These are phyloP conservation scores for Sus cebifrons DNA, from an alignment of 2,797 vertebrate species.

Conservation along the genomic window DNA sequence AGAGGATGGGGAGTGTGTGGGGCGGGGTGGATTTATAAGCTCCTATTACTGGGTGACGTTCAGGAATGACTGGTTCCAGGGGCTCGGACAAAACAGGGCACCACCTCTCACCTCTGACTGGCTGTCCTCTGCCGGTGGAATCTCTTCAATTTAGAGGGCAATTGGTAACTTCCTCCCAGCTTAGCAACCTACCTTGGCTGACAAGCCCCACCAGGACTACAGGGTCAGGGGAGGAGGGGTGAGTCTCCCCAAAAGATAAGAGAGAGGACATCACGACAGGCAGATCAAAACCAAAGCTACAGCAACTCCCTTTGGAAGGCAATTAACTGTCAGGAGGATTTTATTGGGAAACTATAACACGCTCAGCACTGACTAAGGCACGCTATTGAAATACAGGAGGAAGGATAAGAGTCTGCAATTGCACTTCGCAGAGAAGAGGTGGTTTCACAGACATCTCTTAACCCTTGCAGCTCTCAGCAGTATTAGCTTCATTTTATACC, in stretches of 20 bases:
- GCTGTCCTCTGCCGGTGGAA: background rate
- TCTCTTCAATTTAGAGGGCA: background rate
- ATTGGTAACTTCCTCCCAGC: background rate
- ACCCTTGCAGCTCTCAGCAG: background rate
- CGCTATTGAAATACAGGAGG: background rate
- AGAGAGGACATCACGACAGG: background rate
- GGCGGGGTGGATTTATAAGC: background rate
- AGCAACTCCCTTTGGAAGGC: background rate
- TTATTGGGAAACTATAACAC: background rate
- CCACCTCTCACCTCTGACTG: background rate
- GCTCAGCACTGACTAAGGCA: background rate
- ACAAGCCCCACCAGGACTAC: background rate
- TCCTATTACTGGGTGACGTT: background rate
- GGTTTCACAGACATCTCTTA: background rate
- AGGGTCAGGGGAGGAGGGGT: too few species aligned
- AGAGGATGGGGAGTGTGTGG: background rate
- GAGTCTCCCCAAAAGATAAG: background rate
- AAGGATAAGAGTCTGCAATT: background rate
- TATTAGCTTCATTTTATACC: background rate
- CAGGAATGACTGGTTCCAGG: background rate
- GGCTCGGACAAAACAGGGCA: background rate
- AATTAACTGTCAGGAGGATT: background rate
- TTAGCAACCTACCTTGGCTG: background rate
- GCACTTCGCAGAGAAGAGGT: background rate
- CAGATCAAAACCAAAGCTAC: background rate